A percentile compares a stretch with the other conserved stretches of the same genome.
Conservation (phyloP, 2,888 invertebrate genomes). For the Hesperia comma region DNA sequence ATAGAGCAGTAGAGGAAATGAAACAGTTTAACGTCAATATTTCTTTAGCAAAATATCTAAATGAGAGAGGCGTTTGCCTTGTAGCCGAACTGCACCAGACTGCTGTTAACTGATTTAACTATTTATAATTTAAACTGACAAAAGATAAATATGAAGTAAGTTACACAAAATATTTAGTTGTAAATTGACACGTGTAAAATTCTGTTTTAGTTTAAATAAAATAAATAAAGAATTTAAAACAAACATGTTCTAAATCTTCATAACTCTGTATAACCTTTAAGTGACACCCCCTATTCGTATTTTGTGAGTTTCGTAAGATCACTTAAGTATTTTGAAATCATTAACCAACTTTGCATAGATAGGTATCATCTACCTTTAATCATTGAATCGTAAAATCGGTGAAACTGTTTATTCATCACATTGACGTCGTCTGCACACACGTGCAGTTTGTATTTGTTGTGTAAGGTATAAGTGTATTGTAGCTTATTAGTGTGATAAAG, state of each 20-base stretch:
- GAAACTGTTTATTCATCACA: constrained; percentile 82
- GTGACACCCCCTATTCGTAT: constrained; percentile 30
- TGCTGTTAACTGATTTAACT: constrained; percentile 14
- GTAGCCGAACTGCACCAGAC: constrained; percentile 12
- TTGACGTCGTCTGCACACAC: constrained; percentile 64
- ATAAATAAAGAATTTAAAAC: background rate
- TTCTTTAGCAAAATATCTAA: constrained; percentile 24
- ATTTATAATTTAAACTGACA: constrained; percentile 12
- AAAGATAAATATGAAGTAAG: background rate
- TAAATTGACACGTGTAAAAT: background rate
- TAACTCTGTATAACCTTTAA: background rate
- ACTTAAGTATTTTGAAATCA: constrained; percentile 67
- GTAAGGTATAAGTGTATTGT: constrained; percentile 52
- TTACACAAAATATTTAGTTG: background rate
- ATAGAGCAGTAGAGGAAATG: background rate
- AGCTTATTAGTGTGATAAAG: constrained; percentile 77
- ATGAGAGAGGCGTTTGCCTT: constrained; percentile 32
- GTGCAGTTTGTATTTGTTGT: constrained; percentile 52
- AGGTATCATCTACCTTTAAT: constrained; percentile 70
- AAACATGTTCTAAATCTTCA: background rate
- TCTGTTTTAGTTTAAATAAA: background rate
- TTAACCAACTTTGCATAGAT: constrained; percentile 78
- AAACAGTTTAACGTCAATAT: constrained; percentile 19
- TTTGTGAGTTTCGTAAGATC: constrained; percentile 48
- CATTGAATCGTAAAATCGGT: constrained; percentile 81